phyloP scores from a whole-genome alignment of 2,797 vertebrate genomes.

The Malacoctenus gilli region DNA sequence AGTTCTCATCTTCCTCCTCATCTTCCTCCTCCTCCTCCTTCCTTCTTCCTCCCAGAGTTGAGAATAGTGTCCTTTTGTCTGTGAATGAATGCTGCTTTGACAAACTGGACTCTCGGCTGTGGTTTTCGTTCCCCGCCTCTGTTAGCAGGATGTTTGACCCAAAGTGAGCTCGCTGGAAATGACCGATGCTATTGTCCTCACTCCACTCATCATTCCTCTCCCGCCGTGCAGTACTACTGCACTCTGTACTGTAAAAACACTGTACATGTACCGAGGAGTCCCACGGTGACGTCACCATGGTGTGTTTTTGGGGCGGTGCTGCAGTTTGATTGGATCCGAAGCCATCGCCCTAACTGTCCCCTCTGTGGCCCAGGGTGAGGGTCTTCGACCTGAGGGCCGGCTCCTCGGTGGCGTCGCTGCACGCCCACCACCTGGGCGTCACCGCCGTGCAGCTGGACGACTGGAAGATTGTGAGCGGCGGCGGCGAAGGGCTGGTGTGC shows the following conservation, averaged over 20 bases:
- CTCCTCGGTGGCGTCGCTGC: slow-evolving; percentile 81
- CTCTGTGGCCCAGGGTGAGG: slow-evolving; percentile 81
- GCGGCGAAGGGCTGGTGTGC: slow-evolving; percentile 90
- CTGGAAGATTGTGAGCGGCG: slow-evolving; percentile 95
- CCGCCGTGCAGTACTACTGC: neutral
- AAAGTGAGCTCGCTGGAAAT: slow-evolving; percentile 7
- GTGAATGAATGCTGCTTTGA: slow-evolving; percentile 61
- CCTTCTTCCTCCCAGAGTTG: neutral
- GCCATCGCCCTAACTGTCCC: neutral
- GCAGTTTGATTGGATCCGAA: too few species aligned
- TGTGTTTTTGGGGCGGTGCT: too few species aligned
- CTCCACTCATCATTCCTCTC: neutral
- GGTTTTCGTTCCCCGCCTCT: slow-evolving; percentile 20
- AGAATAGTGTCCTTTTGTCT: slow-evolving; percentile 58
- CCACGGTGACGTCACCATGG: too few species aligned
- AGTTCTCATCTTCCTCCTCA: neutral
- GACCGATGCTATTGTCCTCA: slow-evolving; percentile 28
- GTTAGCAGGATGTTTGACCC: slow-evolving; percentile 24
- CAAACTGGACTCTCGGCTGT: slow-evolving; percentile 6
- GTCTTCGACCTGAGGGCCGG: slow-evolving; percentile 87
- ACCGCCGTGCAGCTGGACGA: slow-evolving; percentile 89
- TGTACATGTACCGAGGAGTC: neutral
- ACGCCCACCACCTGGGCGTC: slow-evolving; percentile 91
- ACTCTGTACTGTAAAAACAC: neutral
- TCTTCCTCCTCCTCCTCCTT: neutral